phyloP scores from a whole-genome alignment of 2,113 vertebrate species.

The Empidonax alnorum region DNA sequence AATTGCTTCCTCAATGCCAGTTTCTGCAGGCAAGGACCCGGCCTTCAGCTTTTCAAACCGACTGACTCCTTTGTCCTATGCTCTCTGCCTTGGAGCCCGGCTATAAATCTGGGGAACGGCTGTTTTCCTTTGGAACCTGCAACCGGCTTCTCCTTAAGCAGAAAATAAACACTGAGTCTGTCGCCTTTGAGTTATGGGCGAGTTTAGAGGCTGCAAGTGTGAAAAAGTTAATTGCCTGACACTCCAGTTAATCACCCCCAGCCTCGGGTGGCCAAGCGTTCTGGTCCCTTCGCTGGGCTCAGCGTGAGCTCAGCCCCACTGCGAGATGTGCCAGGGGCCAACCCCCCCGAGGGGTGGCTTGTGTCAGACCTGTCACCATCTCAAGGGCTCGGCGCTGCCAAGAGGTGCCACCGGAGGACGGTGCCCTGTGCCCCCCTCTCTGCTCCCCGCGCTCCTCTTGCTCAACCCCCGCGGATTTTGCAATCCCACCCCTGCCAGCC shows the following conservation, averaged over 20 bases:
- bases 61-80: not conserved
- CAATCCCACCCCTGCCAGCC: not conserved
- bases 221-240: slow-evolving; percentile 46
- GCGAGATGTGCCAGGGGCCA: not conserved
- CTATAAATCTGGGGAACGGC: not conserved
- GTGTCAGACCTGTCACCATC: not conserved
- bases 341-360: not conserved
- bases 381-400: not conserved
- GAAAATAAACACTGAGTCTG: slow-evolving; percentile 26
- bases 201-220: slow-evolving; percentile 29
- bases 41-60: not conserved
- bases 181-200: slow-evolving; percentile 7
- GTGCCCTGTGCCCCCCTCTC: not conserved
- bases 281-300: not conserved
- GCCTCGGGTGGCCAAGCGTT: not conserved
- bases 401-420: not conserved
- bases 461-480: not conserved
- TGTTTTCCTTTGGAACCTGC: not conserved
- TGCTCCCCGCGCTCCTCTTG: not conserved
- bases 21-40: not conserved
- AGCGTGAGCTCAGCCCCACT: not conserved
- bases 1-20: not conserved
- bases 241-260: slow-evolving; percentile 10
- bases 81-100: not conserved
- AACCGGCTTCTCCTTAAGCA: not conserved